A percentile compares a stretch with the other conserved stretches of the same genome.
These are phyloP conservation scores for Cantharis nigra DNA, from an alignment of 2,888 invertebrate species.

Conservation along the genomic window DNA sequence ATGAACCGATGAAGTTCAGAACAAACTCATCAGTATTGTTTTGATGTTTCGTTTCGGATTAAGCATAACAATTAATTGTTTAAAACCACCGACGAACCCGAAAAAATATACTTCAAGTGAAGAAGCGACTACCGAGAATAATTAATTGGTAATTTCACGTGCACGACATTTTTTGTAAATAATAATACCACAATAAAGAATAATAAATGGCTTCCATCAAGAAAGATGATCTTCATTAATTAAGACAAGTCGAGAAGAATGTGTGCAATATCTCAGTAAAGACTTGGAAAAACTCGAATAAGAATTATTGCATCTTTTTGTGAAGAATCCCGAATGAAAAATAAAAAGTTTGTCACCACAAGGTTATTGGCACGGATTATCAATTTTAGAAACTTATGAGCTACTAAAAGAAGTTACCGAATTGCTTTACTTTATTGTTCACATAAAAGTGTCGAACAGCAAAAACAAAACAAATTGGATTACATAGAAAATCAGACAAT, in stretches of 20 bases:
- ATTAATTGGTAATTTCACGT: neutral
- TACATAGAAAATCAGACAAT: too few species aligned
- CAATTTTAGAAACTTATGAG: neutral
- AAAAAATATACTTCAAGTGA: too few species aligned
- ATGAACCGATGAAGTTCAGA: neutral
- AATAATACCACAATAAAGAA: neutral
- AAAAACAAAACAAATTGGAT: neutral
- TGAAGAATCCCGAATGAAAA: neutral
- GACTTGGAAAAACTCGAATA: neutral
- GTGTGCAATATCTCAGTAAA: neutral
- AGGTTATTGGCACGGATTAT: neutral
- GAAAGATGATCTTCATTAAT: neutral
- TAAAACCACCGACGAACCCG: neutral
- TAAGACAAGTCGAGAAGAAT: neutral
- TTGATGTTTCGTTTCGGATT: neutral
- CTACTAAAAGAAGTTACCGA: neutral
- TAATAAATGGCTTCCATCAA: neutral
- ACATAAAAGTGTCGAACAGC: neutral
- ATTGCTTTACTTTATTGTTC: neutral
- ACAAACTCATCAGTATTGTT: neutral
- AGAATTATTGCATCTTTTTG: neutral
- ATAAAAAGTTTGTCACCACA: neutral
- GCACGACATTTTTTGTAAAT: neutral
- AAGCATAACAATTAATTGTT: neutral
- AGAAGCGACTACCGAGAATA: neutral